These are phyloP conservation scores for Taenaris catops DNA, from an alignment of 2,888 invertebrate species.

Conservation along the genomic window DNA sequence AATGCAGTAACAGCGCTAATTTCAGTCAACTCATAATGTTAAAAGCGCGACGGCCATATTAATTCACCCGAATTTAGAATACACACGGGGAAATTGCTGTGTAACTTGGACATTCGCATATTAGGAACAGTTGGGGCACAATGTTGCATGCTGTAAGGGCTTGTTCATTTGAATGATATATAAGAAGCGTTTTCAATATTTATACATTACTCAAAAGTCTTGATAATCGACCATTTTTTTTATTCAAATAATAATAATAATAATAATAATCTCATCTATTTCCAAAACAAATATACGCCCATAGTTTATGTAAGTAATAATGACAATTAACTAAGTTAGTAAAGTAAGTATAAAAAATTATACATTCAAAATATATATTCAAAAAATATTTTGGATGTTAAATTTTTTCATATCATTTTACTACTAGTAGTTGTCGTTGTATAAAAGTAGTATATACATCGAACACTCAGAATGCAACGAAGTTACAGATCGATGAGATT, in stretches of 20 bases:
- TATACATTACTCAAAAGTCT: background rate
- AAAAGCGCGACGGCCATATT: slow-evolving; percentile 21
- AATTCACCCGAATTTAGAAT: slow-evolving; percentile 13
- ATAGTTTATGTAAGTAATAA: too few relatives aligned
- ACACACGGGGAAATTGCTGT: slow-evolving; percentile 3
- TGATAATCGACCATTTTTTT: background rate
- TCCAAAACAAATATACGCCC: background rate
- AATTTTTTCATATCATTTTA: too few relatives aligned
- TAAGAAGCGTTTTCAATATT: background rate
- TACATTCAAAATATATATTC: background rate
- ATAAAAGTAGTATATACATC: too few relatives aligned
- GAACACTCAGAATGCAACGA: too few relatives aligned
- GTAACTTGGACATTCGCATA: slow-evolving; percentile 22
- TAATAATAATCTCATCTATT: background rate
- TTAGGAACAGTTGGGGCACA: slow-evolving; percentile 14
- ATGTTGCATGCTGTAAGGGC: slow-evolving; percentile 4
- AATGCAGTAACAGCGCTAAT: too few relatives aligned
- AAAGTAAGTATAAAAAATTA: too few relatives aligned
- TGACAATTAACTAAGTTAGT: too few relatives aligned
- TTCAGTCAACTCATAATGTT: slow-evolving; percentile 9
- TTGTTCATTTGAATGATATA: background rate
- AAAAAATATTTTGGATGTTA: too few relatives aligned
- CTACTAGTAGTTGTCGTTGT: too few relatives aligned
- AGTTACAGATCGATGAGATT: too few relatives aligned
- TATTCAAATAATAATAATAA: too few relatives aligned